Conservation (phyloP, 2,797 vertebrate genomes). For the Dicrostonyx torquatus region DNA sequence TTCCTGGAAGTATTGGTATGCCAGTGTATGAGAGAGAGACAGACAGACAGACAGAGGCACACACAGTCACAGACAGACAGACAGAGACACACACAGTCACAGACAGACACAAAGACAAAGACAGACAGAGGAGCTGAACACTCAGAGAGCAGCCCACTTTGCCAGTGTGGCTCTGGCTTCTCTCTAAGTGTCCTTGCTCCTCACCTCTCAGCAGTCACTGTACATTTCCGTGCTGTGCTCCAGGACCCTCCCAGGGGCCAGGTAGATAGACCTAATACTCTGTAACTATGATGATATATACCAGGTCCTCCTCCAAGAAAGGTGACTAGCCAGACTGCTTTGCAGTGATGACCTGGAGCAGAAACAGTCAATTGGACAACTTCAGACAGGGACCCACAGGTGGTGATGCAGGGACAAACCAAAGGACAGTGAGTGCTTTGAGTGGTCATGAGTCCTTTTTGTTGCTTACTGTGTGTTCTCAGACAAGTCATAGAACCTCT, state of each 20-base stretch:
- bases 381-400: not conserved
- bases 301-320: not conserved
- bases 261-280: not conserved
- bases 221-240: too few species aligned
- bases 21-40: too few species aligned
- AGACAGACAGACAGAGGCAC: not conserved
- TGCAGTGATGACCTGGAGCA: not conserved
- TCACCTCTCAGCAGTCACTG: not conserved
- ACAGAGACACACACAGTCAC: not conserved
- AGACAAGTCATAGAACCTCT: not conserved
- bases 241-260: not conserved
- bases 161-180: not conserved
- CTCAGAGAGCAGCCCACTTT: not conserved
- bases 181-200: accelerated
- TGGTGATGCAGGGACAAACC: not conserved
- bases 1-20: not conserved
- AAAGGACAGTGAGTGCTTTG: not conserved
- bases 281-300: not conserved
- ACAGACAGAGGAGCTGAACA: not conserved
- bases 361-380: not conserved
- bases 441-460: not conserved
- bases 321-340: not conserved
- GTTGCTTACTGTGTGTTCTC: accelerated
- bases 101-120: not conserved
- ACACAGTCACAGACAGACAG: too few species aligned